phyloP scores from a whole-genome alignment of 1,140 invertebrate species.

The Magallana angulata region DNA sequence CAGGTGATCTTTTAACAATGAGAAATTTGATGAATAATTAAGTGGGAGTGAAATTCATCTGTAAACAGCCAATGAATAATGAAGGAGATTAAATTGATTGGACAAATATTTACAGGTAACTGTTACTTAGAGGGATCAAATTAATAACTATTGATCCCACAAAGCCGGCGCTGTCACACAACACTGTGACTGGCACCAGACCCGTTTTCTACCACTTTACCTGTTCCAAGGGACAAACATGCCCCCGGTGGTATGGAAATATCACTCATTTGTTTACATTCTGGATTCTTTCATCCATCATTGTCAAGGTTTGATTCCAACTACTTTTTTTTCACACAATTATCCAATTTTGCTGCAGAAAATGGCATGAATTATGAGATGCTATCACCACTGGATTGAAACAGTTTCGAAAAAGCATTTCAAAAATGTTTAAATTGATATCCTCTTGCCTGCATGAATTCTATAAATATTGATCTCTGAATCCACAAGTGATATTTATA shows the following conservation, averaged over 20 bases:
- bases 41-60: neutral
- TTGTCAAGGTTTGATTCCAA: neutral
- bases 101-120: conserved; percentile 27
- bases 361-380: neutral
- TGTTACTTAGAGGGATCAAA: neutral
- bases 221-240: conserved; percentile 5
- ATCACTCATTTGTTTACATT: neutral
- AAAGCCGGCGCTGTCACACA: neutral
- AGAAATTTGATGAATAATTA: neutral
- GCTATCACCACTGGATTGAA: no score
- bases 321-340: neutral
- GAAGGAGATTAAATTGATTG: conserved; percentile 19
- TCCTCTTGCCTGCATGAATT: neutral
- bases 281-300: neutral
- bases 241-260: neutral
- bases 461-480: neutral
- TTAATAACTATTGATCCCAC: conserved; percentile 8
- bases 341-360: neutral
- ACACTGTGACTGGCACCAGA: neutral
- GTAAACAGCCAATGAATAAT: neutral
- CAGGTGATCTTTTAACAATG: neutral
- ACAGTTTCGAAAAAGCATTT: neutral
- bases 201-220: neutral
- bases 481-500: neutral
- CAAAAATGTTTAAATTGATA: neutral